Conservation (phyloP, 2,113 vertebrate species). For the Barbus barbus region DNA sequence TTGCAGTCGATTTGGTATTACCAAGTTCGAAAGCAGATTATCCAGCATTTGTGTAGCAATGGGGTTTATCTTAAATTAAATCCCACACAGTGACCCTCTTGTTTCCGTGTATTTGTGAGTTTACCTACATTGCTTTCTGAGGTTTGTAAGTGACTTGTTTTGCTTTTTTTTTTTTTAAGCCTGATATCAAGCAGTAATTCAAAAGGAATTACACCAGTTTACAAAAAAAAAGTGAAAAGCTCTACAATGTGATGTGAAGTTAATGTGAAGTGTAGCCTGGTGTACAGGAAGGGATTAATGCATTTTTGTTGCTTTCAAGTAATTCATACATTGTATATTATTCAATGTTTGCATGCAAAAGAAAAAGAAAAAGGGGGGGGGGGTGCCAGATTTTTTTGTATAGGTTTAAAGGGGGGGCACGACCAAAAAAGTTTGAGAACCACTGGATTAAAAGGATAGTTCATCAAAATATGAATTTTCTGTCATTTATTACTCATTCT, state of each 20-base stretch:
- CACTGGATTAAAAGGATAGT: background rate
- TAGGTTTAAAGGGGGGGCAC: too few relatives aligned
- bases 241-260: background rate
- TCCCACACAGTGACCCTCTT: slow-evolving; percentile 48
- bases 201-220: background rate
- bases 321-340: background rate
- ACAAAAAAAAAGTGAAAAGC: background rate
- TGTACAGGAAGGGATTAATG: slow-evolving; percentile 22
- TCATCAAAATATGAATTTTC: background rate
- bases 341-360: background rate
- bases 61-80: slow-evolving; percentile 58
- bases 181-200: slow-evolving; percentile 6
- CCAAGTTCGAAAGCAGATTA: slow-evolving; percentile 75
- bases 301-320: background rate
- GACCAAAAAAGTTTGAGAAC: too few relatives aligned
- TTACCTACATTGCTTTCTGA: slow-evolving; percentile 2
- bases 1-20: slow-evolving; percentile 68
- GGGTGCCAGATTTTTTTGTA: too few relatives aligned
- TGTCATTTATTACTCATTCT: background rate
- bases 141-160: background rate
- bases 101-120: slow-evolving; percentile 51
- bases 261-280: background rate
- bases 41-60: slow-evolving; percentile 62
- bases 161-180: background rate
- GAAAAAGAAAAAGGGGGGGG: too few relatives aligned